These are phyloP conservation scores for Idaea aversata DNA, from an alignment of 2,888 invertebrate species.

Conservation along the genomic window DNA sequence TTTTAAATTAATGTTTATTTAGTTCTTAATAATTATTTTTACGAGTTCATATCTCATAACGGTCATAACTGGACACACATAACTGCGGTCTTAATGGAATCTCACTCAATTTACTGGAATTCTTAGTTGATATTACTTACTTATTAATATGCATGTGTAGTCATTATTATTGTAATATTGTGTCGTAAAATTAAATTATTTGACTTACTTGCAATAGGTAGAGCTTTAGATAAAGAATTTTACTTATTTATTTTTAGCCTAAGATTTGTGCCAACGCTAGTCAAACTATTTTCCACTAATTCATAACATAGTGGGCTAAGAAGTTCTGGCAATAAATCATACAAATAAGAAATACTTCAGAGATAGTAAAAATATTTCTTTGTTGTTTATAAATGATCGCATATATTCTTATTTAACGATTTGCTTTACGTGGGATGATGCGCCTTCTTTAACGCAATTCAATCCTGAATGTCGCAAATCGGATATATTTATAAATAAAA, in stretches of 20 bases:
- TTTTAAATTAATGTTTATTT: constrained; percentile 14
- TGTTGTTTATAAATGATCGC: neutral
- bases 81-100: constrained; percentile 28
- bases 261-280: neutral
- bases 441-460: neutral
- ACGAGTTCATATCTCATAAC: constrained; percentile 27
- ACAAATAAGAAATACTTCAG: neutral
- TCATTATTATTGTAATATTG: neutral
- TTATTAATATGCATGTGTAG: constrained; percentile 7
- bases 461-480: neutral
- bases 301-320: neutral
- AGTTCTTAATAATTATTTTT: constrained; percentile 24
- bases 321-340: neutral
- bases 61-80: constrained; percentile 18
- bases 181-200: neutral
- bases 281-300: neutral
- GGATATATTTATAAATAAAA: neutral
- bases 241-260: neutral
- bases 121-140: constrained; percentile 8
- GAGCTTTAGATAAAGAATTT: neutral
- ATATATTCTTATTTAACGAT: neutral
- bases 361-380: neutral
- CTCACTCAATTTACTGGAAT: constrained; percentile 22
- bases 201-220: neutral
- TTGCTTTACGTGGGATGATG: neutral